phyloP scores from a whole-genome alignment of 1,140 invertebrate genomes.

The Euura lappo region DNA sequence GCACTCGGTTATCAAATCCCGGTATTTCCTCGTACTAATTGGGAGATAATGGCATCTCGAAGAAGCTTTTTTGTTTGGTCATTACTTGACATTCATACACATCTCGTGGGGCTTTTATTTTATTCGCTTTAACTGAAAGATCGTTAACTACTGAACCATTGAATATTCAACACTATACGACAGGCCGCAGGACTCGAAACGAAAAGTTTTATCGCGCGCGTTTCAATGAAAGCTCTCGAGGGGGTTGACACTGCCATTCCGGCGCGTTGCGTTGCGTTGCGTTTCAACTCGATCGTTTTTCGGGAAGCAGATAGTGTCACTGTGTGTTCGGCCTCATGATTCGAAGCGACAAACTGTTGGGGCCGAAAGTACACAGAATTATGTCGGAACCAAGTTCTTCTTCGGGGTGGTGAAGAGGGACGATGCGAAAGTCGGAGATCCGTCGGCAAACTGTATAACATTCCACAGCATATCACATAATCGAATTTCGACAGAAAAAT shows the following conservation, averaged over 20 bases:
- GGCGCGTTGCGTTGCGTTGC: not conserved
- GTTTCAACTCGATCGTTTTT: not conserved
- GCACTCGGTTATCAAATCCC: too few relatives aligned
- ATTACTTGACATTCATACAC: not conserved
- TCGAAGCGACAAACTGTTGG: not conserved
- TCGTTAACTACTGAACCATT: not conserved
- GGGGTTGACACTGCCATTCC: not conserved
- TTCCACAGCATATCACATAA: too few relatives aligned
- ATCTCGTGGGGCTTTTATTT: not conserved
- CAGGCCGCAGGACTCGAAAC: not conserved
- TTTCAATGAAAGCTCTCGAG: constrained; percentile 7
- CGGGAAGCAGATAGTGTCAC: not conserved
- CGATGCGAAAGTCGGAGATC: too few relatives aligned
- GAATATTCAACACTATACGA: constrained; percentile 5
- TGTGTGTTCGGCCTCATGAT: not conserved
- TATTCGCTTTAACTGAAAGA: not conserved
- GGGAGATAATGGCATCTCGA: too few relatives aligned
- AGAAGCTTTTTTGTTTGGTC: too few relatives aligned
- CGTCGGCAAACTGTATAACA: too few relatives aligned
- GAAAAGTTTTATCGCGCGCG: not conserved
- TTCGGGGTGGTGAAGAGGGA: too few relatives aligned
- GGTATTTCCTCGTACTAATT: too few relatives aligned
- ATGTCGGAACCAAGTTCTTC: not conserved
- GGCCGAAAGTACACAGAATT: not conserved
- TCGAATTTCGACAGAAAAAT: too few relatives aligned